Conservation (phyloP, 2,888 invertebrate genomes). For the Drosophila putrida region DNA sequence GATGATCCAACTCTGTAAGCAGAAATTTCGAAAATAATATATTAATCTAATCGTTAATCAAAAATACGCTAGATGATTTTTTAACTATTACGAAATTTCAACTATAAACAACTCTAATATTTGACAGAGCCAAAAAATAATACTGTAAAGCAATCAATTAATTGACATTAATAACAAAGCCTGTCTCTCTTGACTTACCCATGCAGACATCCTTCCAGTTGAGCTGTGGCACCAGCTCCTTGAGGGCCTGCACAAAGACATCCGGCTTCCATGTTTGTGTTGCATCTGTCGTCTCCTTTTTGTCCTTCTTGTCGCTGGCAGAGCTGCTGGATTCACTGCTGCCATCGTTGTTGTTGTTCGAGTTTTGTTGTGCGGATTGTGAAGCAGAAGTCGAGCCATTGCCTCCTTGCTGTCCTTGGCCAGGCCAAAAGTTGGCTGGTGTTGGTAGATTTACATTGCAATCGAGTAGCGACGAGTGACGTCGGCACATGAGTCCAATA, state of each 20-base stretch:
- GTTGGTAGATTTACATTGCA: constrained; percentile 91
- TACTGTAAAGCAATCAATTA: background rate
- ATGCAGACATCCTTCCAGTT: constrained; percentile 97
- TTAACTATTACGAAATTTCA: background rate
- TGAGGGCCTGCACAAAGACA: constrained; percentile 95
- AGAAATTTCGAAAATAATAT: constrained; percentile 8
- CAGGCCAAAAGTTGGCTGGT: constrained; percentile 89
- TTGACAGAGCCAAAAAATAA: background rate
- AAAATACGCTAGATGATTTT: constrained; percentile 3
- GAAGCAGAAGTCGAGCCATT: constrained; percentile 41
- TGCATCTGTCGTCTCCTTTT: constrained; percentile 87
- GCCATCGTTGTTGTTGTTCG: constrained; percentile 71
- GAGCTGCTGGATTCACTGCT: constrained; percentile 56
- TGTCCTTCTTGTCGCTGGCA: constrained; percentile 76
- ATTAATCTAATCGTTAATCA: background rate
- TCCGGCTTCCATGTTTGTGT: constrained; percentile 95
- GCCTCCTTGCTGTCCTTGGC: constrained; percentile 73
- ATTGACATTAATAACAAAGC: constrained; percentile 5
- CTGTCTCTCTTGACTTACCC: constrained; percentile 86
- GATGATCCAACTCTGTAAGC: constrained; percentile 90
- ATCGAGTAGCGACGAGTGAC: constrained; percentile 88
- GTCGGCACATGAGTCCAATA: constrained; percentile 94
- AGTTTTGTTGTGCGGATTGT: constrained; percentile 55
- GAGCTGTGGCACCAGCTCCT: constrained; percentile 94
- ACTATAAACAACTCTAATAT: background rate